Conservation (phyloP, 2,113 vertebrate genomes). For the Pomatorhinus ruficollis region DNA sequence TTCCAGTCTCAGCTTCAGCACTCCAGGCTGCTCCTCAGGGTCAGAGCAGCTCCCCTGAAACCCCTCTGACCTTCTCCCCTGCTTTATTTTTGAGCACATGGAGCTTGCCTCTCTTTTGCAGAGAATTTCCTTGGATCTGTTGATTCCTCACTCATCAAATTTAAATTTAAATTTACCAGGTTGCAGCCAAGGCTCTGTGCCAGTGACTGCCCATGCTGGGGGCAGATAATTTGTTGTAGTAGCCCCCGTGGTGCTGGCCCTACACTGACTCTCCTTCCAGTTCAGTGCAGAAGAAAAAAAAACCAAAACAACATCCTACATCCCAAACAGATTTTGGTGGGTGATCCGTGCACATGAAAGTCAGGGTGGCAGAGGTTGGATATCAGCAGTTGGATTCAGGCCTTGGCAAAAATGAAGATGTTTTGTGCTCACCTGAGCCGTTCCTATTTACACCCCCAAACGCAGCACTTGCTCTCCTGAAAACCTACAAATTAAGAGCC, state of each 20-base stretch:
- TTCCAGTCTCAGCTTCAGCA: not conserved
- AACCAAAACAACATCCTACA: not conserved
- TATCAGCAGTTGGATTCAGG: not conserved
- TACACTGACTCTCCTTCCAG: not conserved
- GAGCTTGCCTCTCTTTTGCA: not conserved
- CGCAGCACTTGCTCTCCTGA: not conserved
- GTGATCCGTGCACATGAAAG: fast-evolving
- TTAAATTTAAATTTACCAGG: not conserved
- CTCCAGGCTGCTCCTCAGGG: not conserved
- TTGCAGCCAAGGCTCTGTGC: not conserved
- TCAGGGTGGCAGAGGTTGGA: not conserved
- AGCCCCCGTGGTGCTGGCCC: not conserved
- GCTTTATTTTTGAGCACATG: not conserved
- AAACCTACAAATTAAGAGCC: fast-evolving
- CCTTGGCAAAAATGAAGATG: not conserved
- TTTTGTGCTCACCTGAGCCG: not conserved
- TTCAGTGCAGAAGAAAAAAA: not conserved
- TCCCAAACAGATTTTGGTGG: not conserved
- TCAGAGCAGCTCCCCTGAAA: not conserved
- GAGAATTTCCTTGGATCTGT: not conserved
- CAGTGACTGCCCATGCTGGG: fast-evolving
- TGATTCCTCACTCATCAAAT: not conserved
- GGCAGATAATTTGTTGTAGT: not conserved
- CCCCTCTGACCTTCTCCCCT: not conserved
- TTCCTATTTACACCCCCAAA: not conserved